phyloP scores from a whole-genome alignment of 2,113 vertebrate species.

The Apodemus speciosus region DNA sequence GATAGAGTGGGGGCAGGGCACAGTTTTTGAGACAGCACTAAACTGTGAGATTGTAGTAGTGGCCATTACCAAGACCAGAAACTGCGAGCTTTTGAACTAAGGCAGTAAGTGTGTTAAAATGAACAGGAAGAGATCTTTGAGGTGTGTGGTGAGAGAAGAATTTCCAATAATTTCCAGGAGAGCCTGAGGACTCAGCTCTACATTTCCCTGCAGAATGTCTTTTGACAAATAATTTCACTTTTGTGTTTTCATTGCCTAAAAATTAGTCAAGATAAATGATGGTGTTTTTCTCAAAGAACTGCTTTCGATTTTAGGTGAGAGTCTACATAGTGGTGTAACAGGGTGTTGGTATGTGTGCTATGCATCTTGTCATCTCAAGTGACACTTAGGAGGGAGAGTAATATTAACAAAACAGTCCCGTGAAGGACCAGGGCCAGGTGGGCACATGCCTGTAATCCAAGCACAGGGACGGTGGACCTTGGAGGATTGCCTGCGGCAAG shows the following conservation, averaged over 20 bases:
- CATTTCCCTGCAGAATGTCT: not conserved
- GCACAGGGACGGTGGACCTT: not conserved
- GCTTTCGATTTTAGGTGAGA: not conserved
- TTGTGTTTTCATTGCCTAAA: constrained; percentile 3
- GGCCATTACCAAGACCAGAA: not conserved
- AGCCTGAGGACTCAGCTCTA: not conserved
- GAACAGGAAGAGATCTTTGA: not conserved
- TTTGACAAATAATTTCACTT: not conserved
- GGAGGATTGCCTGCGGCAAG: not conserved
- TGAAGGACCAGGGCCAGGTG: not conserved
- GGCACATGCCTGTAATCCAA: not conserved
- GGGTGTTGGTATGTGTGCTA: not conserved
- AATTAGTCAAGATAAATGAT: not conserved
- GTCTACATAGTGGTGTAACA: not conserved
- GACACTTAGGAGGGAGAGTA: not conserved
- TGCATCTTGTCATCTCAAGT: not conserved
- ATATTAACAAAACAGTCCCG: not conserved
- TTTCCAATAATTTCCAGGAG: not conserved
- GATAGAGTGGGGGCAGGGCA: not conserved
- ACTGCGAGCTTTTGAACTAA: not conserved
- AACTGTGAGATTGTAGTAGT: not conserved
- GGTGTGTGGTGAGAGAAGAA: not conserved
- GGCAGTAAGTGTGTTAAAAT: not conserved
- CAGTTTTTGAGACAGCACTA: not conserved
- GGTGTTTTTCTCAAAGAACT: not conserved